Conservation (phyloP, 2,797 vertebrate species). For the Karalla daura region DNA sequence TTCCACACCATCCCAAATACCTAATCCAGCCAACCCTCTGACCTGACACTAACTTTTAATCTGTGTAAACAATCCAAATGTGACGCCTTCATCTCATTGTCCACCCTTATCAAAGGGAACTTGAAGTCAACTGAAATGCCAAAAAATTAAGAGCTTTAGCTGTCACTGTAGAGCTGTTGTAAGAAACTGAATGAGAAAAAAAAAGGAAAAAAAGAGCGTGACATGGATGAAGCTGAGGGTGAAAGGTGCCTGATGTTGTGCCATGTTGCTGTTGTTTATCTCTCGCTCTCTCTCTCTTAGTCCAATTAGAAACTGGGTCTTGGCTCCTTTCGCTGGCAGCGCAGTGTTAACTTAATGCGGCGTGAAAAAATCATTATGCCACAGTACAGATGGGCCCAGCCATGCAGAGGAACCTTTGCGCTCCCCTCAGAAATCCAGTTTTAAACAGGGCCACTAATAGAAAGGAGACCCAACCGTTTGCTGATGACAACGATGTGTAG, state of each 20-base stretch:
- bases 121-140: not conserved
- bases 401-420: constrained; percentile 82
- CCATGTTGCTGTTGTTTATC: constrained; percentile 34
- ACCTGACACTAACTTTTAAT: constrained; percentile 48
- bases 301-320: constrained; percentile 85
- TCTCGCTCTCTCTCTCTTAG: constrained; percentile 44
- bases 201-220: not conserved
- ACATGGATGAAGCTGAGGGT: constrained; percentile 12
- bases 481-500: constrained; percentile 62
- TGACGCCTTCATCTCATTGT: not conserved
- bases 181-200: not conserved
- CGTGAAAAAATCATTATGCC: constrained; percentile 90
- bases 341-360: constrained; percentile 89
- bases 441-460: constrained; percentile 66
- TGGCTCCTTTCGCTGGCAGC: constrained; percentile 80
- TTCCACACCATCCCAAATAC: constrained; percentile 36
- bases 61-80: constrained; percentile 45
- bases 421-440: constrained; percentile 66
- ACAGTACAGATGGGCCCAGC: constrained; percentile 88
- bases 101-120: constrained; percentile 7
- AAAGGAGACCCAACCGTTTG: constrained; percentile 51
- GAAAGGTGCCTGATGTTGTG: constrained; percentile 41
- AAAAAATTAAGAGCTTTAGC: not conserved
- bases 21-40: constrained; percentile 39
- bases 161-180: not conserved